Base-by-base conservation (phyloP, 2,797 vertebrate genomes). In the Tamandua tetradactyla region DNA sequence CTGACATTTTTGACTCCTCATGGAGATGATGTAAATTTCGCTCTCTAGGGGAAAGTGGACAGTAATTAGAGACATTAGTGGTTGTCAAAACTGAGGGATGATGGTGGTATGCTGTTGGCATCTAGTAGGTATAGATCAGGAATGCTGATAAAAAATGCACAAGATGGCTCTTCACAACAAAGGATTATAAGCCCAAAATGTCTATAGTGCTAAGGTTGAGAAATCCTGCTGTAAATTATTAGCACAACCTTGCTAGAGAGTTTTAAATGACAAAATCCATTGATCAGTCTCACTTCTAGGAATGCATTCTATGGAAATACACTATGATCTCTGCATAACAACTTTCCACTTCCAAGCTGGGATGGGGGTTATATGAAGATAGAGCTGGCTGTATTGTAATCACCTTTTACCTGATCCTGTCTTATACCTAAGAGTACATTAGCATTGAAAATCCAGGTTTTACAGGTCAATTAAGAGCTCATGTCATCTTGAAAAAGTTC, bases 41-140 rank as follows among this genome's bases (percentile, higher is more conserved):
- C 22, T 22, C 12, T 87, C 27, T 52, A 66, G 49, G 62, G 37
- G 62, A 49, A 11, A 78, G 66, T 82, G 40, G 75, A 35, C 15
- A 91, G 55, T 74, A 55, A 92, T n/a, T 32, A 79, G 42, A 92
- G 64, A 66, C 17, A 82, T 78, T 87, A 82, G 87, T 87, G 35
- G 55, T 87, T 69, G 25, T 52, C 32, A 66, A 89, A 72, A 81
- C 47, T 47, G 27, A 82, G 85, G 76, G 74, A 57, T 55, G 23
- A 13, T n/a, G 12, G 8, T 61, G 27, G 66, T 83, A 32, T 40
- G 27, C 9, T 75, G 55, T 32, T 66, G 57, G 68, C 25, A 76
- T 52, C 4, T 88, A 35, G 18, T 69, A 59, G 49, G 37, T 49
- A 49, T 20, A 89, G 83, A 35, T 55, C 40, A 69, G 69, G 47